A percentile compares a stretch with the other conserved stretches of the same genome.
phyloP scores from a whole-genome alignment of 2,113 vertebrate species.

The Rhinogobius similis region DNA sequence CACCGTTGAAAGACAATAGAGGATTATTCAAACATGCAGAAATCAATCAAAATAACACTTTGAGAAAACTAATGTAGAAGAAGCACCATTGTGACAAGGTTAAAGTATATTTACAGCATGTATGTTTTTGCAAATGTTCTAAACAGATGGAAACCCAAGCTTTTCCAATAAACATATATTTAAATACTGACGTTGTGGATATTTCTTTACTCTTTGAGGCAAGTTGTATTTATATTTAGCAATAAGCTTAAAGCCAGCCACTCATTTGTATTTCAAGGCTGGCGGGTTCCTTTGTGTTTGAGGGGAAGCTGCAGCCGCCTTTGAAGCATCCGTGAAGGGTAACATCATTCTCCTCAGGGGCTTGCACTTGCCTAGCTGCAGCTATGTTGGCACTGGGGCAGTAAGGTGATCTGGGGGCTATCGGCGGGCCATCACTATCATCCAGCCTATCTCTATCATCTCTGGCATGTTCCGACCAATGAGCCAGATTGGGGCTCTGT shows the following conservation, averaged over 20 bases:
- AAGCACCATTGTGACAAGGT: too few relatives aligned
- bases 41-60: too few relatives aligned
- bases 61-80: too few relatives aligned
- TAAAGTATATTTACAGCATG: too few relatives aligned
- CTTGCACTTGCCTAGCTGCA: conserved; percentile 24
- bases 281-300: conserved; percentile 17
- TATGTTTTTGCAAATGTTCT: too few relatives aligned
- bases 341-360: conserved; percentile 46
- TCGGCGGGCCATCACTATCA: conserved; percentile 66
- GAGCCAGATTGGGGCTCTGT: conserved; percentile 50
- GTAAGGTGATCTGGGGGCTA: conserved; percentile 65
- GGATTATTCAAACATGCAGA: too few relatives aligned
- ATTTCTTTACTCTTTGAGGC: neutral
- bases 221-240: neutral
- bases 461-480: conserved; percentile 66
- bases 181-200: too few relatives aligned
- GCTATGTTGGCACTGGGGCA: conserved; percentile 50
- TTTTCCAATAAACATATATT: too few relatives aligned
- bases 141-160: too few relatives aligned
- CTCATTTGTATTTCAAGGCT: conserved; percentile 20
- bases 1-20: too few relatives aligned
- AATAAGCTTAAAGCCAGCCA: neutral
- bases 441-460: conserved; percentile 66
- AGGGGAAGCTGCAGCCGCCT: conserved; percentile 28
- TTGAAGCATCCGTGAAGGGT: conserved; percentile 36